A percentile compares a stretch with the other conserved stretches of the same genome.
Conservation (phyloP, 2,888 invertebrate species). For the Parelbella ahira region DNA sequence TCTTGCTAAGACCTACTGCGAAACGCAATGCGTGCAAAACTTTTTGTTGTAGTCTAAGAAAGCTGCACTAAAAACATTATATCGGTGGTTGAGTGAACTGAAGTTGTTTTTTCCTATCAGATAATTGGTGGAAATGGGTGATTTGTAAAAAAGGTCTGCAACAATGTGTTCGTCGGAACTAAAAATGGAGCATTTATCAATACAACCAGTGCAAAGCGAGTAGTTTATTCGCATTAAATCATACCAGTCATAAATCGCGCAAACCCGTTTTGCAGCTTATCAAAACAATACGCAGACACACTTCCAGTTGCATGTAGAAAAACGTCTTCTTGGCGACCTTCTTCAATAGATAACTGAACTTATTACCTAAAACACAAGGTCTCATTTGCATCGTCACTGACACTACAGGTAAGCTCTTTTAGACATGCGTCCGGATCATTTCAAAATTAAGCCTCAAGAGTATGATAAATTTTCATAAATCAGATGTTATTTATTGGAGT, state of each 20-base stretch:
- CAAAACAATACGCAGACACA: constrained; percentile 81
- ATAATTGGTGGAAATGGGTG: not conserved
- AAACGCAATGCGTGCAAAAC: too few relatives aligned
- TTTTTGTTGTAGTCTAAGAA: too few relatives aligned
- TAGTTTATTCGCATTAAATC: constrained; percentile 81
- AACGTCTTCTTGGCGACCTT: constrained; percentile 53
- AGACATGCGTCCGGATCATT: constrained; percentile 52
- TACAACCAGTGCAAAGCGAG: constrained; percentile 66
- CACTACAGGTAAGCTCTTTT: constrained; percentile 44
- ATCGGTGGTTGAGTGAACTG: too few relatives aligned
- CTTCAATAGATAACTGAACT: constrained; percentile 42
- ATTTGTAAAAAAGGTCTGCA: not conserved
- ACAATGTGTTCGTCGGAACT: constrained; percentile 43
- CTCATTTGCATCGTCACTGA: constrained; percentile 46
- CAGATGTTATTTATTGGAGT: constrained; percentile 76
- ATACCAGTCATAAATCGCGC: constrained; percentile 75
- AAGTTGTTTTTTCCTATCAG: not conserved
- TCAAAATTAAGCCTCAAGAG: constrained; percentile 79
- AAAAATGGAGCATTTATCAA: constrained; percentile 73
- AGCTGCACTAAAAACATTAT: too few relatives aligned
- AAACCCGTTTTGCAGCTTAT: constrained; percentile 80
- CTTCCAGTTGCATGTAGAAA: constrained; percentile 58
- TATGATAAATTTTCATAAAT: constrained; percentile 80
- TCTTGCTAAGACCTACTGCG: too few relatives aligned
- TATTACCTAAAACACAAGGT: constrained; percentile 51